phyloP scores from a whole-genome alignment of 2,113 vertebrate species.

The Corythornis vintsioides region DNA sequence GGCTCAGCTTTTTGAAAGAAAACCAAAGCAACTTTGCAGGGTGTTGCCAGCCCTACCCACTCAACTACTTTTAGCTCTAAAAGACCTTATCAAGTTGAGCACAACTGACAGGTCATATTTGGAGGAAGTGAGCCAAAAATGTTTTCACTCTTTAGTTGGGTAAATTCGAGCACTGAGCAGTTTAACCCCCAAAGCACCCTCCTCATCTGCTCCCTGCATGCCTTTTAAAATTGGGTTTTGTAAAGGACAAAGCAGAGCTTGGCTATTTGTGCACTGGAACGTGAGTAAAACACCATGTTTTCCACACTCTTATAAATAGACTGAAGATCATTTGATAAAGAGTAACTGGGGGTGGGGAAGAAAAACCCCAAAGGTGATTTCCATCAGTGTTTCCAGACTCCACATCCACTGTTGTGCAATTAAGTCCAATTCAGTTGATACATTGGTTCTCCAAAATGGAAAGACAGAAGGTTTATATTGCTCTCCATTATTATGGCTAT shows the following conservation, averaged over 20 bases:
- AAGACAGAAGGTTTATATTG: slow-evolving; percentile 32
- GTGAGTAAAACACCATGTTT: background rate
- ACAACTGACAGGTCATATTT: slow-evolving; percentile 61
- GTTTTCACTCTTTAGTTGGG: slow-evolving; percentile 20
- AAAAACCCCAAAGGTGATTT: slow-evolving; percentile 3
- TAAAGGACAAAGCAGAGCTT: background rate
- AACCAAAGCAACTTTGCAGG: background rate
- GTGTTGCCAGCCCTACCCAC: slow-evolving; percentile 35
- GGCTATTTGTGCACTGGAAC: background rate
- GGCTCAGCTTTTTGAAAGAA: background rate
- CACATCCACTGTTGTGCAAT: background rate
- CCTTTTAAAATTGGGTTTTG: background rate
- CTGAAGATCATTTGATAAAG: background rate
- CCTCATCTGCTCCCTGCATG: fast-evolving
- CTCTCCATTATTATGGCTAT: background rate
- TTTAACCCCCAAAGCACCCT: background rate
- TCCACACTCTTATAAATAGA: background rate
- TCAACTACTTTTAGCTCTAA: slow-evolving; percentile 26
- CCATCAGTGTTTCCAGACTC: background rate
- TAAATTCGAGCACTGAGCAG: background rate
- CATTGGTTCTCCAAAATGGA: background rate
- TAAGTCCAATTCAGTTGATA: slow-evolving; percentile 6
- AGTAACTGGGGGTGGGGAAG: background rate
- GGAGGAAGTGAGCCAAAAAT: slow-evolving; percentile 53
- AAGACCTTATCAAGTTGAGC: slow-evolving; percentile 31